Evolutionary conservation across 2,113 vertebrate genomes (phyloP).

Genomic region (Dryoscopus gambensis): DNA sequence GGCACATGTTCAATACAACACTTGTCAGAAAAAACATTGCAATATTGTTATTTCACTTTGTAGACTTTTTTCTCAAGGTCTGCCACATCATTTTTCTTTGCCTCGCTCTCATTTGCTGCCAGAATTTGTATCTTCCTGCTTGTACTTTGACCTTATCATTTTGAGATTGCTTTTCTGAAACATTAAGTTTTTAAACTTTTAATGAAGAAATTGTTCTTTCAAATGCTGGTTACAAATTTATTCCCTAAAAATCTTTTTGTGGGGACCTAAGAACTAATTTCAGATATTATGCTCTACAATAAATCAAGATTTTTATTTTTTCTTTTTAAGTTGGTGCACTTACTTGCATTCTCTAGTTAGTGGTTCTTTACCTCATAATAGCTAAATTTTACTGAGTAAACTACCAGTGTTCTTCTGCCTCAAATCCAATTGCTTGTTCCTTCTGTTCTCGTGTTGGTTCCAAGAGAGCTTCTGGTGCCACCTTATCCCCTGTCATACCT

Average conservation of each 20-base stretch:
- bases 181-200: not conserved
- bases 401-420: not conserved
- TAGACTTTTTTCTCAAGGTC: not conserved
- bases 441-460: not conserved
- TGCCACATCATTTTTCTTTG: not conserved
- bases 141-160: not conserved
- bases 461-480: not conserved
- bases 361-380: not conserved
- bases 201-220: not conserved
- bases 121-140: not conserved
- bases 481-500: not conserved
- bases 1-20: not conserved
- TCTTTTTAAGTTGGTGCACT: not conserved
- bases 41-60: not conserved
- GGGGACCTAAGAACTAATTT: not conserved
- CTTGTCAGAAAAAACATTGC: not conserved
- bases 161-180: not conserved
- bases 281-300: not conserved
- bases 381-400: not conserved
- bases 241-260: not conserved
- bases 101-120: not conserved
- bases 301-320: not conserved
- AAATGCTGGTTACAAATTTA: not conserved
- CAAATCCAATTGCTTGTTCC: not conserved
- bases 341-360: not conserved